Conservation (phyloP, 2,113 vertebrate species). For the Hirundichthys speculiger region DNA sequence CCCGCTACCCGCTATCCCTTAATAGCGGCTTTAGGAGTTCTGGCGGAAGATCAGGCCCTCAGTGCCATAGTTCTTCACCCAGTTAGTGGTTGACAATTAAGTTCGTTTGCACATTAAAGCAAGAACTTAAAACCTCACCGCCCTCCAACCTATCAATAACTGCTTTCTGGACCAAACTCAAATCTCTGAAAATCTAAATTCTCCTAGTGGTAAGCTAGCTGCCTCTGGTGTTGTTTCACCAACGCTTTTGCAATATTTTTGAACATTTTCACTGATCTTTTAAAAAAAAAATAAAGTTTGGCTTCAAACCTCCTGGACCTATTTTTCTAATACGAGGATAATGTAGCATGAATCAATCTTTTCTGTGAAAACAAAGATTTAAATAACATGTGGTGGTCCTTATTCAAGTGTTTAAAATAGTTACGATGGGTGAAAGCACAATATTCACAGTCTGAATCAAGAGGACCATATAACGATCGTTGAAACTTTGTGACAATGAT, state of each 20-base stretch:
- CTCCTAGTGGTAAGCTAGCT: background rate
- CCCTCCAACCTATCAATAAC: conserved; percentile 3
- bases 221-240: conserved; percentile 1
- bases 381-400: background rate
- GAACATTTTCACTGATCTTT: conserved; percentile 1
- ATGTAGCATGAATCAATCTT: background rate
- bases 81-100: too few species aligned
- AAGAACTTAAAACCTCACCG: too few species aligned
- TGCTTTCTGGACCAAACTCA: conserved; percentile 4
- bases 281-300: conserved; percentile 2
- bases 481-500: conserved; percentile 2
- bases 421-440: background rate
- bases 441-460: background rate
- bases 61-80: background rate
- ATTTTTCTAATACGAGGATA: background rate
- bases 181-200: conserved; percentile 13
- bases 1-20: too few species aligned
- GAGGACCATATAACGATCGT: background rate
- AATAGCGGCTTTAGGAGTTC: too few species aligned
- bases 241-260: conserved; percentile 10
- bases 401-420: background rate
- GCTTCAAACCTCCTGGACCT: background rate
- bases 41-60: background rate
- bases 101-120: too few species aligned
- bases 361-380: background rate